Evolutionary conservation across 2,888 invertebrate genomes (phyloP).

Genomic region (Drosophila anomelani): DNA sequence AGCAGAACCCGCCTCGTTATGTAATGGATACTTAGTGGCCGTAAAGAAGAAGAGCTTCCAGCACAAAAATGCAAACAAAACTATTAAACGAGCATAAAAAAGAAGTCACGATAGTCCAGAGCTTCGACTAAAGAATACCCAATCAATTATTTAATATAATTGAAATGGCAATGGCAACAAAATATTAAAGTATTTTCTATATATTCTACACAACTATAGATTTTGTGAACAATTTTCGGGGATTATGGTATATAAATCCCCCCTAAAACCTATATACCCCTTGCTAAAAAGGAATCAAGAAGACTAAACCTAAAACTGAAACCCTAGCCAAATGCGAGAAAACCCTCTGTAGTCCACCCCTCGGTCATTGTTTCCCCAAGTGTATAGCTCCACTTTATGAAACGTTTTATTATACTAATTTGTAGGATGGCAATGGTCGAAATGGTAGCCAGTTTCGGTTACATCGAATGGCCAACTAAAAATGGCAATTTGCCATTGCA

Average conservation of each 20-base stretch:
- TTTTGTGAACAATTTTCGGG: not conserved
- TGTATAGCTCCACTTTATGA: constrained; percentile 80
- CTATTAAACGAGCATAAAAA: constrained; percentile 51
- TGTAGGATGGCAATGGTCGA: constrained; percentile 79
- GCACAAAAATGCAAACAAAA: constrained; percentile 56
- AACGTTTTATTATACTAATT: constrained; percentile 85
- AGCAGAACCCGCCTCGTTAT: constrained; percentile 51
- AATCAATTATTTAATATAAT: not conserved
- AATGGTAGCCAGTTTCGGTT: constrained; percentile 74
- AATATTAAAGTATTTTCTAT: not conserved
- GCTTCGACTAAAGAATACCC: constrained; percentile 3
- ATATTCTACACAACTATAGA: not conserved
- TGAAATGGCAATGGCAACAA: not conserved
- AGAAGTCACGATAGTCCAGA: constrained; percentile 14
- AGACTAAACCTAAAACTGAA: constrained; percentile 41
- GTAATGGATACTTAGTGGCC: constrained; percentile 59
- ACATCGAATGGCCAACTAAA: constrained; percentile 78
- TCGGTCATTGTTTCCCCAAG: constrained; percentile 12
- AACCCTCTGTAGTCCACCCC: constrained; percentile 11
- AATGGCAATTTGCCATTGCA: constrained; percentile 83
- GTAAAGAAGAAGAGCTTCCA: constrained; percentile 39
- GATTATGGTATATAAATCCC: not conserved
- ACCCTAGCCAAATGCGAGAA: constrained; percentile 37
- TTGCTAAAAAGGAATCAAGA: constrained; percentile 6
- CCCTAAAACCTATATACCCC: not conserved